Base-by-base conservation (phyloP, 1,140 invertebrate species). In the Antheraea mylitta region DNA sequence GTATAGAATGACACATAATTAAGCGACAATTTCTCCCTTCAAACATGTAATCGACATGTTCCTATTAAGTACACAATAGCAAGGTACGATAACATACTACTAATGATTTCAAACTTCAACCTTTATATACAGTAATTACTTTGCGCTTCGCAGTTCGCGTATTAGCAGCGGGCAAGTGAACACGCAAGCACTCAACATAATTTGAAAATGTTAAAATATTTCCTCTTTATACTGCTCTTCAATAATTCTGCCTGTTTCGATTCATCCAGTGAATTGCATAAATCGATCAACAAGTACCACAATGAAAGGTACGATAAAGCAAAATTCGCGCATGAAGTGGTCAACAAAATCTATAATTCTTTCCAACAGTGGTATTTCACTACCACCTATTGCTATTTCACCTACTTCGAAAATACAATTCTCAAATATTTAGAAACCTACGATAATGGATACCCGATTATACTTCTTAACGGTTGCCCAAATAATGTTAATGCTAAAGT, bases 341-440 rank as follows among this genome's bases (percentile, higher is more conserved):
- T 90, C 9, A 66, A 81, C n/a, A 89, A 89, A 79, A 85, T 92
- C 42, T 89, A 87, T 66, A 89, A 89, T 45, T 83, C 86, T 9
- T 92, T 90, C 74, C 73, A 75, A 7, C 89, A 90, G 69, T 90
- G 87, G 89, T 90, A 84, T 66, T 90, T 89, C 59, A 91, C 89
- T 0, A 78, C 90, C 16, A 89, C 87, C 0, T 90, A 89, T 63
- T 92, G 89, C 69, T 86, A 92, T 36, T 92, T 90, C 62, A 89
- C 88, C 0, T 90, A 90, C 66, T 90, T 92, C 59, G 90, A 92
- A 65, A 92, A 90, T 58, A 82, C 83, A 66, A 87, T 92, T 7
- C 68, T 92, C 10, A 90, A 88, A 76, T 89, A 90, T 69, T 89
- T 79, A 7, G 88, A 90, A 75, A 90, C 73, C 22, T 84, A 79